Conservation (phyloP, 2,797 vertebrate species). For the Petrocephalus schoutedeni region DNA sequence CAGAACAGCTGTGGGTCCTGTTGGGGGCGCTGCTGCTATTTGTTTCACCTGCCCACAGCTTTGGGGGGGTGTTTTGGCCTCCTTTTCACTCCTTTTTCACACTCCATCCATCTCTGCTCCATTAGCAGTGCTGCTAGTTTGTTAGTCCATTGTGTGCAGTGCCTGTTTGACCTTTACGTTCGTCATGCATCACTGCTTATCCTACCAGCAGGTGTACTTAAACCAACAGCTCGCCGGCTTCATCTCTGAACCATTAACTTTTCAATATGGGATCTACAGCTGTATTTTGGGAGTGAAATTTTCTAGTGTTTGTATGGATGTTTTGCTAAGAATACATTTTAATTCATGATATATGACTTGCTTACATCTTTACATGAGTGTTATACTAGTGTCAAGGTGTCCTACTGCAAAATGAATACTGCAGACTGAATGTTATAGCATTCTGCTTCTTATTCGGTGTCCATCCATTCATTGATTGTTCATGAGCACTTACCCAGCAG, state of each 20-base stretch:
- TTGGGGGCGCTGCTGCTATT: not conserved
- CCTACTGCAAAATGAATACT: not conserved
- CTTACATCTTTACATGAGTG: not conserved
- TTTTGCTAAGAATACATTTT: not conserved
- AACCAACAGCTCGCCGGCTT: not conserved
- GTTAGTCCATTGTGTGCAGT: not conserved
- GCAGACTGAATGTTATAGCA: not conserved
- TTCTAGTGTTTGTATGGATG: not conserved
- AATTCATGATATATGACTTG: not conserved
- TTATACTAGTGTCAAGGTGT: not conserved
- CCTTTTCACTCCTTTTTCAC: not conserved
- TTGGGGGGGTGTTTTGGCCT: not conserved
- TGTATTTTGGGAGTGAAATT: not conserved
- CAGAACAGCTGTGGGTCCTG: not conserved
- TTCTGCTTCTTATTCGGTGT: not conserved
- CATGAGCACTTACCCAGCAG: not conserved
- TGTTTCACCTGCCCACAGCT: not conserved
- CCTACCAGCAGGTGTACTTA: not conserved
- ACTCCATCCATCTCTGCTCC: not conserved
- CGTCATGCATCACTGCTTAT: not conserved
- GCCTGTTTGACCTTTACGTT: not conserved
- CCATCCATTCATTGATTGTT: not conserved
- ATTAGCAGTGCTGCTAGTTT: not conserved
- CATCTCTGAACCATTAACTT: not conserved
- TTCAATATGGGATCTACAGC: not conserved